Conservation (phyloP, 2,888 invertebrate species). For the Machimus atricapillus region DNA sequence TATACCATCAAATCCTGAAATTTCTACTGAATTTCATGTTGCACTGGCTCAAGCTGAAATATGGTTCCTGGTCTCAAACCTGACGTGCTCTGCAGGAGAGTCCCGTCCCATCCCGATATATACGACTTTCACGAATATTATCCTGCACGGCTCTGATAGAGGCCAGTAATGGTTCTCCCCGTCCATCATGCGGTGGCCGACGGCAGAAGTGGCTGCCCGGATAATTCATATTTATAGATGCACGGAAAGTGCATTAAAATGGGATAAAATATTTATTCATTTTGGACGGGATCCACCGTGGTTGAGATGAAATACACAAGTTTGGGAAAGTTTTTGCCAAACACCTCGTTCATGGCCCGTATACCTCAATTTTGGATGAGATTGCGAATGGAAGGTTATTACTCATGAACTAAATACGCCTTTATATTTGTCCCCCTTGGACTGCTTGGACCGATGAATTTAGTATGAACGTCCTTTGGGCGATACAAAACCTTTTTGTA, state of each 20-base stretch:
- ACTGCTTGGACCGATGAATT: background rate
- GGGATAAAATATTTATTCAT: conserved; percentile 26
- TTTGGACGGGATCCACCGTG: background rate
- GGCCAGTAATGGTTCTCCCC: background rate
- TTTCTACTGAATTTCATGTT: conserved; percentile 7
- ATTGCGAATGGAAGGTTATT: background rate
- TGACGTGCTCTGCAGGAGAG: background rate
- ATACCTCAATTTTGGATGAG: background rate
- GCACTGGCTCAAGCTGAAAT: background rate
- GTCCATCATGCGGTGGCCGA: background rate
- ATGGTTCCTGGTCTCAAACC: background rate
- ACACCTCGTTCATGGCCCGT: background rate
- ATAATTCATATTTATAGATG: conserved; percentile 38
- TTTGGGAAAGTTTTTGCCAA: background rate
- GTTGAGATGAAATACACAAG: background rate
- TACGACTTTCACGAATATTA: background rate
- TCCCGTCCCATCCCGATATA: background rate
- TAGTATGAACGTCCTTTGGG: background rate
- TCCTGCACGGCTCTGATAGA: background rate
- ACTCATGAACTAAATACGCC: background rate
- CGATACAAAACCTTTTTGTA: background rate
- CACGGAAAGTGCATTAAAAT: conserved; percentile 37
- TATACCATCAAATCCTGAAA: background rate
- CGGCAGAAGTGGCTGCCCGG: background rate
- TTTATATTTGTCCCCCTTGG: background rate